Evolutionary conservation across 1,140 invertebrate genomes (phyloP), one percentile per base, ranked within the genome.

Genomic region (Colletes latitarsis): DNA sequence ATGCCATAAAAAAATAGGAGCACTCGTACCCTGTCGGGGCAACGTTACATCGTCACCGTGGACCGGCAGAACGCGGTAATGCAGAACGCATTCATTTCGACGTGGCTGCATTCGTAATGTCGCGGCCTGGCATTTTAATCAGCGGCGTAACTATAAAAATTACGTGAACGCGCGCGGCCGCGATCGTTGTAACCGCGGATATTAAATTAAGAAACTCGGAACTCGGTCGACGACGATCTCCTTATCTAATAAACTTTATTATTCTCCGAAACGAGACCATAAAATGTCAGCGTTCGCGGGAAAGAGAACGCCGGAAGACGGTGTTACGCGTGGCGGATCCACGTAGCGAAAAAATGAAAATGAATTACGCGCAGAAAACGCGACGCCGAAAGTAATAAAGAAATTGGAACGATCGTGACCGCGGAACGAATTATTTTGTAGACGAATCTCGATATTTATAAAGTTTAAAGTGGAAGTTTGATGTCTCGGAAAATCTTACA

Each of bases 61-160:
- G 19, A 43, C 64, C 62, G 77, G 70, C 67, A 66, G 77, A 74
- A 70, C 83, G 77, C 76, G 69, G 83, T 82, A 88, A 89, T 89
- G 83, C 88, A 77, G 87, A 89, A 87, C 88, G 82, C 77, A 88
- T 88, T 89, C 87, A 81, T 89, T 88, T 82, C 84, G 82, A 84
- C 86, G 79, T 55, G 76, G 71, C 62, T 88, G 86, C 83, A 88
- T 88, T 88, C 86, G 84, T 88, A 86, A 88, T 86, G 60, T 66
- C 77, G 43, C 83, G 66, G 53, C 71, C 82, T 75, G 84, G 75
- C 84, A 86, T 88, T 88, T 88, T 86, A 86, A 88, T 88, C 83
- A 88, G 84, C 52, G 62, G 53, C 63, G 70, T 82, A 69, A 82
- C 79, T 86, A 80, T 85, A 78, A 82, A 82, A 87, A 82, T 88